Base-by-base conservation (phyloP, 2,113 vertebrate genomes). In the Pelobates fuscus region DNA sequence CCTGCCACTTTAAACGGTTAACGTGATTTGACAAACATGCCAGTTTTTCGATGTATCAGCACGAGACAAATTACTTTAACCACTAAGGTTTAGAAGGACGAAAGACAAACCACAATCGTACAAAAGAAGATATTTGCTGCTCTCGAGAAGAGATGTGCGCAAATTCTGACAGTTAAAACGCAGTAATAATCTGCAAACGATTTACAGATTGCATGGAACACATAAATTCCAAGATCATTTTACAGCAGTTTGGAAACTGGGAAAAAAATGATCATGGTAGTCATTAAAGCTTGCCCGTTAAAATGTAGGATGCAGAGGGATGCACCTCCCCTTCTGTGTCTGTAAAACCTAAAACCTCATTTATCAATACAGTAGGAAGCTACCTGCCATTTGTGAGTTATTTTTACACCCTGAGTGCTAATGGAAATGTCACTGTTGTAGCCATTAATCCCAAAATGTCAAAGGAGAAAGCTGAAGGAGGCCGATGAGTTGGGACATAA, bases 331-430 rank as follows among this genome's bases (percentile, higher is more conserved):
- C 44, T 71, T 65, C 49, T 30, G 26, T 76, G 0, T 68, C 73
- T 70, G 37, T 70, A 71, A 80, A 82, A 80, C 70, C 78, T 78
- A 67, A 82, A 82, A 79, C 68, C 72, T 78, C 81, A 83, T 79
- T 76, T 85, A 81, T 82, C 82, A 80, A 77, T 86, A 87, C 84
- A 88, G 82, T 85, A 90, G 82, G 85, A 91, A 89, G 82, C 78
- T 85, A 84, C 72, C 80, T 84, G 85, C 84, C 82, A 86, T 73
- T 62, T 75, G 78, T 82, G 86, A 90, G 83, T 89, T 87, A 89
- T 85, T 79, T 2, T 49, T 71, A 82, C 83, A 82, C 79, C 66
- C 83, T 78, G 84, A 89, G 83, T 81, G 79, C 82, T 83, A 86
- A 86, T 79, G 86, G 82, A 87, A 88, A 86, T 82, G 84, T 86